Base-by-base conservation (phyloP, 2,797 vertebrate species). In the Urosaurus nigricauda region DNA sequence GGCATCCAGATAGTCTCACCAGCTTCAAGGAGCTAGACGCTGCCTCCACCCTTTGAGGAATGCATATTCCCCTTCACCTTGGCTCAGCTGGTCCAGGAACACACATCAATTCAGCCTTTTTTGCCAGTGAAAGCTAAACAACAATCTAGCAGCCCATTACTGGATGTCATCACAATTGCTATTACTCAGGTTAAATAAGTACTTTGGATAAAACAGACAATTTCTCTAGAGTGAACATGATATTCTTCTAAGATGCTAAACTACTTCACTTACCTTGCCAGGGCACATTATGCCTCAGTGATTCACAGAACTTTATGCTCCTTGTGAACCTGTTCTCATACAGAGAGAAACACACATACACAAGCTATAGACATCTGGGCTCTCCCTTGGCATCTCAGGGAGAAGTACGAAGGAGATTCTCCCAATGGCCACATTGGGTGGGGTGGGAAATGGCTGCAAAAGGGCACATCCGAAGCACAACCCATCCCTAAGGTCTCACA, bases 391-490 rank as follows among this genome's bases (percentile, higher is more conserved):
- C n/a, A 73, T 14, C 32, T 73, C 0, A 12, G 58, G n/a, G 80
- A 32, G 43, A 7, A 29, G 0, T 0, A 80, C 26, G 65, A 7
- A n/a, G 0, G 1, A 0, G 14, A 53, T 60, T 40, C 0, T 14
- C 14, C 16, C 32, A 37, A 1, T 35, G 9, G 71, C 71, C 35
- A 35, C 47, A 74, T 7, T 21, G 70, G 29, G n/a, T 35, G 70
- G 14, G n/a, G n/a, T 73, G 70, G n/a, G 4, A n/a, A n/a, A 35
- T 32, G 11, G 65, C 11, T 29, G 26, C 40, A 29, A 47, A 77
- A 47, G 40, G 43, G 40, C 12, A 11, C 24, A 77, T 47, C 26
- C 26, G 40, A 77, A 26, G 1, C 75, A 77, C 43, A 47, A 77
- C 3, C 9, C 74, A 43, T 13, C 75, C 5, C 24, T 21, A 29